Conservation (phyloP, 2,113 vertebrate genomes). For the Anser brachyrhynchus region DNA sequence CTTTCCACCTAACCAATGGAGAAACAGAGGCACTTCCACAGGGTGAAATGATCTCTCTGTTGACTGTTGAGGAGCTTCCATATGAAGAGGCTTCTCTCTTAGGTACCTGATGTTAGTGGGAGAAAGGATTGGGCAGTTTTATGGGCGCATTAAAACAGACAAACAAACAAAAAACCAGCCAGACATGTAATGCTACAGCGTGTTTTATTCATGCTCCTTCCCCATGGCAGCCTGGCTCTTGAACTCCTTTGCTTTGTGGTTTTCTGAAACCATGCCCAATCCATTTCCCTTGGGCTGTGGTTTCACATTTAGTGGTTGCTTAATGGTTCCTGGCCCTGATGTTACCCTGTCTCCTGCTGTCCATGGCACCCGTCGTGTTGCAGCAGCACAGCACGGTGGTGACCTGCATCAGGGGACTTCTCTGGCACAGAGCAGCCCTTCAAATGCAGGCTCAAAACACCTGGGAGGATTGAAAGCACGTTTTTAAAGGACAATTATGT, state of each 20-base stretch:
- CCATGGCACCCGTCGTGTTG: not conserved
- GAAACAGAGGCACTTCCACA: not conserved
- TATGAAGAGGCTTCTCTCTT: not conserved
- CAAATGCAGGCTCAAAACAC: not conserved
- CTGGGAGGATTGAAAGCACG: not conserved
- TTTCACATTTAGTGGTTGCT: not conserved
- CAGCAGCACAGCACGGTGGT: not conserved
- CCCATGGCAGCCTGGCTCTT: not conserved
- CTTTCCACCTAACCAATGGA: not conserved
- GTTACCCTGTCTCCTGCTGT: not conserved
- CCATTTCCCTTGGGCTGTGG: not conserved
- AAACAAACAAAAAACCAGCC: not conserved
- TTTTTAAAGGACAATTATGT: not conserved
- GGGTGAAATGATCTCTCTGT: not conserved
- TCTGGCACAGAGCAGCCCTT: not conserved
- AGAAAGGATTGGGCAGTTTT: not conserved
- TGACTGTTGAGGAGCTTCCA: not conserved
- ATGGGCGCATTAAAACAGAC: not conserved
- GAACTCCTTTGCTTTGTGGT: not conserved
- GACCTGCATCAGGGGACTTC: not conserved
- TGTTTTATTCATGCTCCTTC: not conserved
- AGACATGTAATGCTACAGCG: not conserved
- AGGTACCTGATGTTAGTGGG: not conserved
- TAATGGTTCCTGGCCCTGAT: not conserved
- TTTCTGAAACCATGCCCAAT: not conserved